Conservation (phyloP, 1,140 invertebrate species). For the Trigoniulus corallinus region DNA sequence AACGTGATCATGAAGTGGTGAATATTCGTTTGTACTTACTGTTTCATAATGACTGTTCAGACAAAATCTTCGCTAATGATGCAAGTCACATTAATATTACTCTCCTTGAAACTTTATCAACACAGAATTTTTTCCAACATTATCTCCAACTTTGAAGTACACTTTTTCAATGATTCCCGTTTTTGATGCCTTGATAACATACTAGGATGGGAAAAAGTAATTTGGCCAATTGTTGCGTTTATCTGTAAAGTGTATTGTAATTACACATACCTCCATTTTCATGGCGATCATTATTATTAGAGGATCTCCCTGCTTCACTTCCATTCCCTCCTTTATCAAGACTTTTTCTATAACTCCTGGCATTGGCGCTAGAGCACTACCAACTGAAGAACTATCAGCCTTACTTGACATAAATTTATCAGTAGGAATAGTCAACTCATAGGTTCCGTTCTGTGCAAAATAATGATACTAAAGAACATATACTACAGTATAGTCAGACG, state of each 20-base stretch:
- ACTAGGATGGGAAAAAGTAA: conserved; percentile 35
- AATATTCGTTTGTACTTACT: no score
- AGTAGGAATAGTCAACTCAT: conserved; percentile 25
- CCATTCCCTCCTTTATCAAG: conserved; percentile 55
- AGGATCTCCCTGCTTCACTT: conserved; percentile 64
- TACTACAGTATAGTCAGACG: neutral
- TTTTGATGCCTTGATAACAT: conserved; percentile 63
- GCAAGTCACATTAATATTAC: neutral
- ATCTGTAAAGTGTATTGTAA: neutral
- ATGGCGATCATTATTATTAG: conserved; percentile 88
- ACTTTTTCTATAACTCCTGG: conserved; percentile 89
- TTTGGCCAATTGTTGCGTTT: neutral
- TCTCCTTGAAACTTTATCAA: conserved; percentile 34
- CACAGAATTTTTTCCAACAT: conserved; percentile 54
- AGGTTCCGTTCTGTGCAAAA: conserved; percentile 24
- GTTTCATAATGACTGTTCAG: no score
- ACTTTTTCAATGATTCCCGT: conserved; percentile 58
- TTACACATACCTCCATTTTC: conserved; percentile 85
- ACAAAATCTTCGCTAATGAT: no score
- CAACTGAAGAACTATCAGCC: conserved; percentile 20
- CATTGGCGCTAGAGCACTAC: conserved; percentile 67
- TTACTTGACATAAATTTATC: conserved; percentile 25
- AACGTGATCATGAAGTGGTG: no score
- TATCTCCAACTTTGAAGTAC: conserved; percentile 56
- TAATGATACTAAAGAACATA: neutral